phyloP scores from a whole-genome alignment of 2,113 vertebrate species.

The Plecotus auritus region DNA sequence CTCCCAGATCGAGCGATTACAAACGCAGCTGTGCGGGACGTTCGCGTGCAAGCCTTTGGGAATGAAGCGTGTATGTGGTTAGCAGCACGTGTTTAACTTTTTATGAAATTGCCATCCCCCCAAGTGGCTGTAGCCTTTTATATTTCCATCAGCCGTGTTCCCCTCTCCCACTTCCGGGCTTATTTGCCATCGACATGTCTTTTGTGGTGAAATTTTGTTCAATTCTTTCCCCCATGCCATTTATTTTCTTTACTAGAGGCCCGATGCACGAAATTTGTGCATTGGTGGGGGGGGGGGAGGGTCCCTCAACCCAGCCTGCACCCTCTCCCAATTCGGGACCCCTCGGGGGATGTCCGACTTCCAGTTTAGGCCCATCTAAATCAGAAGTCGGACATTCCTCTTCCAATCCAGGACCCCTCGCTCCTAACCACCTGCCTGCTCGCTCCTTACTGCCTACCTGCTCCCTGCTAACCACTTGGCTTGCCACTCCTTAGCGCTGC shows the following conservation, averaged over 20 bases:
- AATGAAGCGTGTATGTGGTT: not conserved
- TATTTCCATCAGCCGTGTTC: not conserved
- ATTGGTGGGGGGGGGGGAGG: too few species aligned
- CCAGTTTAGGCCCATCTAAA: too few species aligned
- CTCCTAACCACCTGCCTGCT: too few species aligned
- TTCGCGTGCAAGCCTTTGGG: not conserved
- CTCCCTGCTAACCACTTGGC: too few species aligned
- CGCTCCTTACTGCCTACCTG: too few species aligned
- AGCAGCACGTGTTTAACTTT: not conserved
- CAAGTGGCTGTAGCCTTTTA: not conserved
- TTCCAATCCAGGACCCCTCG: too few species aligned
- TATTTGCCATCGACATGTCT: not conserved
- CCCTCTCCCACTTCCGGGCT: not conserved
- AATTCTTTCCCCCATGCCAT: not conserved
- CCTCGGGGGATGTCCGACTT: too few species aligned
- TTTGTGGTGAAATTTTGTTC: not conserved
- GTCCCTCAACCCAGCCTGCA: too few species aligned
- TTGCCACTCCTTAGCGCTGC: too few species aligned
- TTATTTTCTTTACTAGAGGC: not conserved
- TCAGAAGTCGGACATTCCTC: too few species aligned
- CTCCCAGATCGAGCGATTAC: not conserved
- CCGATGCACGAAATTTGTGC: too few species aligned
- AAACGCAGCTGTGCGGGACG: not conserved
- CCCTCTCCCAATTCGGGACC: too few species aligned
- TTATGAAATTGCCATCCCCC: not conserved